Evolutionary conservation across 2,797 vertebrate genomes (phyloP).

Genomic region (Enteromius radiatus): DNA sequence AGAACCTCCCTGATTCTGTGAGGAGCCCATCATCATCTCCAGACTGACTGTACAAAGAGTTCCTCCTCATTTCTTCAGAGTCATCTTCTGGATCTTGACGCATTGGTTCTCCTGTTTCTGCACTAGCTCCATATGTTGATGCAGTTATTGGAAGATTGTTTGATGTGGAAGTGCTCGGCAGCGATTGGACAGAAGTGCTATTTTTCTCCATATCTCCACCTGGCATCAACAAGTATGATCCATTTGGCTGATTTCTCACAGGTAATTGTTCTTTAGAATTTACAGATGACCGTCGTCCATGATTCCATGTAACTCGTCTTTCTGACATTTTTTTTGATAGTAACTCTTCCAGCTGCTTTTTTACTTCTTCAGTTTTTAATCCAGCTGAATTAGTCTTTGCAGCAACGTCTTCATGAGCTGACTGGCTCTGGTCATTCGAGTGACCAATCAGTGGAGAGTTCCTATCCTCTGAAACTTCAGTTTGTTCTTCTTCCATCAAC

Average conservation of each 20-base stretch:
- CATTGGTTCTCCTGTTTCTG: constrained; percentile 22
- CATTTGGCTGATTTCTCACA: constrained; percentile 47
- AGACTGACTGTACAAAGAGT: constrained; percentile 51
- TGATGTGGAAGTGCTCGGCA: constrained; percentile 34
- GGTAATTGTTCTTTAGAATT: constrained; percentile 27
- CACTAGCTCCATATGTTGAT: constrained; percentile 25
- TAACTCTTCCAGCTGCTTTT: constrained; percentile 40
- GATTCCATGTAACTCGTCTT: constrained; percentile 58
- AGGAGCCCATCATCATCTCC: constrained; percentile 49
- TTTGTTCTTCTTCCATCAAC: constrained; percentile 3
- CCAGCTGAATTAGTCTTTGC: constrained; percentile 54
- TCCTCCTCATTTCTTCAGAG: constrained; percentile 42
- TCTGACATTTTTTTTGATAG: constrained; percentile 33
- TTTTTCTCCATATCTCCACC: constrained; percentile 67
- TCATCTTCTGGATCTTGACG: constrained; percentile 50
- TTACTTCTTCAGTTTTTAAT: constrained; percentile 59
- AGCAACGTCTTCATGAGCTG: not conserved
- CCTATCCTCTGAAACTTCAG: not conserved
- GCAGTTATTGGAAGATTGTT: constrained; percentile 5
- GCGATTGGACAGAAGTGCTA: constrained; percentile 62
- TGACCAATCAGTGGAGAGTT: not conserved
- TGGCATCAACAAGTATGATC: constrained; percentile 45
- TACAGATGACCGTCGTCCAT: constrained; percentile 23
- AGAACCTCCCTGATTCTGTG: constrained; percentile 53
- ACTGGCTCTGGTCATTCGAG: not conserved